Base-by-base conservation (phyloP, 2,113 vertebrate genomes). In the Neopipo cinnamomea region DNA sequence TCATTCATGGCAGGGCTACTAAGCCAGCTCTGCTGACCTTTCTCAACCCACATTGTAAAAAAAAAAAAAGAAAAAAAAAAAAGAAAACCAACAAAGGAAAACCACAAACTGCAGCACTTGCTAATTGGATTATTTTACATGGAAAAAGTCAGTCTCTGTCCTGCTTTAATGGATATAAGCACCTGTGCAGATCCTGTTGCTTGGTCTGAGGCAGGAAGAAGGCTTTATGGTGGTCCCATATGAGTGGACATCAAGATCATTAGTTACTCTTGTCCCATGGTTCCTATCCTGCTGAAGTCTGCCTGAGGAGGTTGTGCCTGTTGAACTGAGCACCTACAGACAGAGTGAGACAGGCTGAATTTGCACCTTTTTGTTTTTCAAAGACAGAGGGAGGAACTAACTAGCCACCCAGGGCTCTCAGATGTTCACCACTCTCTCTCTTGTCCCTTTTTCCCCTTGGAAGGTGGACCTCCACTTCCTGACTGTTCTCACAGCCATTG, bases 401-500 rank as follows among this genome's bases (percentile, higher is more conserved):
- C 50, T 73, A 73, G 33, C 23, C 27, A 62, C 6, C 42, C 56
- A 47, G 41, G 33, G n/a, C 39, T 76, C 89, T 85, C 56, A 42
- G n/a, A 17, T 88, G 49, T 21, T 92, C 63, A 85, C 46, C 10
- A 5, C 49, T 85, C 44, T 83, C 21, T 41, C 58, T 67, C 52
- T 70, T 79, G 75, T 71, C 59, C 47, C 50, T 56, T 77, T 88
- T 71, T 82, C 9, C 55, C 21, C 3, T 67, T 49, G 46, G 74
- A 89, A 99, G 99, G 99, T 99, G 98, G 99, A 99, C 87, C 98
- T 99, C 27, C 99, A 99, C 30, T 99, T 99, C 74, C 95, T 99
- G 59, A 99, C 99, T 68, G 95, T 99, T 55, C 97, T 99, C 35
- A 99, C 99, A 4, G 99, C 99, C 71, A 99, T 99, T 41, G 98